Evolutionary conservation across 2,888 invertebrate genomes (phyloP).

Genomic region (Lordiphosa andalusiaca): DNA sequence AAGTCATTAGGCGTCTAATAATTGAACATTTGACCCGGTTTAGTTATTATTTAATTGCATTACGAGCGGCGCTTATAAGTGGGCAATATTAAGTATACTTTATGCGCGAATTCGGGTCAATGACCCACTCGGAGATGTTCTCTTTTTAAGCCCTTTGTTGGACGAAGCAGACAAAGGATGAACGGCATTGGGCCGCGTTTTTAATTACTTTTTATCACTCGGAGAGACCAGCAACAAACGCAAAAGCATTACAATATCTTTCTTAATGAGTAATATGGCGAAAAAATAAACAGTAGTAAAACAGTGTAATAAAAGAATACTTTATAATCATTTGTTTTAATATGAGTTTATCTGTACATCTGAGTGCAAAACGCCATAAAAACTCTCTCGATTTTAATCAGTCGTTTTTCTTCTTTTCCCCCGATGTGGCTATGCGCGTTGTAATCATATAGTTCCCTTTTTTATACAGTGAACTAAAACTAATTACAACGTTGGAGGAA

Average conservation of each 20-base stretch:
- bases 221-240: conserved; percentile 28
- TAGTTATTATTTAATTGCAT: conserved; percentile 64
- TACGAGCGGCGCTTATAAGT: conserved; percentile 42
- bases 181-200: conserved; percentile 48
- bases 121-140: conserved; percentile 32
- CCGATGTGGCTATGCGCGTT: conserved; percentile 34
- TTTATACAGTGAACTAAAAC: conserved; percentile 47
- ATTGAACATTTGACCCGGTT: conserved; percentile 71
- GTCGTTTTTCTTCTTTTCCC: conserved; percentile 31
- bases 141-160: conserved; percentile 15
- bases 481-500: conserved; percentile 63
- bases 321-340: conserved; percentile 15
- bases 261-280: conserved; percentile 67
- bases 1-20: conserved; percentile 69
- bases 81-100: conserved; percentile 41
- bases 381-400: conserved; percentile 62
- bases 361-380: conserved; percentile 70
- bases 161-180: conserved; percentile 18
- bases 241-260: conserved; percentile 57
- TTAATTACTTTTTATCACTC: conserved; percentile 67
- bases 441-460: conserved; percentile 54
- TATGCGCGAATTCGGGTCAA: conserved; percentile 32
- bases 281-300: conserved; percentile 50
- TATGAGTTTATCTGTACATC: conserved; percentile 11
- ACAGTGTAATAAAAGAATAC: conserved; percentile 25